Evolutionary conservation across 2,888 invertebrate genomes (phyloP).

Genomic region (Eumacrocentrus americanus): DNA sequence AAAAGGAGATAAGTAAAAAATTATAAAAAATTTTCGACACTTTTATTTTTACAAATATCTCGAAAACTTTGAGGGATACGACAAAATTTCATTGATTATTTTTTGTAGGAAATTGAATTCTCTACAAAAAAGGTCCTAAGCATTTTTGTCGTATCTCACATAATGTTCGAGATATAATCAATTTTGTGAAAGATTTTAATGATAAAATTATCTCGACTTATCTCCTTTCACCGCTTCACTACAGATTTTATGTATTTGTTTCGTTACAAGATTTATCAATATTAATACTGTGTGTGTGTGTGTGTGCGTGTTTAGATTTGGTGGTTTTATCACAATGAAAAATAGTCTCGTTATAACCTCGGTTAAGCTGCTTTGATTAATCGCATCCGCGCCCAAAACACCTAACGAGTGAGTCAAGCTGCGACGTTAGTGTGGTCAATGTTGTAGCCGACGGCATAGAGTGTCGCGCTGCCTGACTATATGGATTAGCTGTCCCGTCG

Average conservation of each 20-base stretch:
- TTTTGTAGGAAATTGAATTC: no score
- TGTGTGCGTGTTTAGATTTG: background rate
- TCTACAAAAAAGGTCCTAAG: no score
- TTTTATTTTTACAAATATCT: no score
- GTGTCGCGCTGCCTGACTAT: constrained; percentile 17
- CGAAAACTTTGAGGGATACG: no score
- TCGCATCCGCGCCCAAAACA: constrained; percentile 13
- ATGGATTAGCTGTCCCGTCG: constrained; percentile 25
- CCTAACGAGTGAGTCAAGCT: background rate
- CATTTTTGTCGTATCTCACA: background rate
- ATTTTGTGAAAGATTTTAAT: no score
- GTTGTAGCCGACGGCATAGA: constrained; percentile 9
- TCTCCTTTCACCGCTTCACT: no score
- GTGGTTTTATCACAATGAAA: background rate
- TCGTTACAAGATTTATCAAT: no score
- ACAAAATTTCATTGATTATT: no score
- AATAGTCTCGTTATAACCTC: background rate
- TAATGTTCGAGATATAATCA: background rate
- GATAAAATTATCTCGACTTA: no score
- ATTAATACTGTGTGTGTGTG: no score
- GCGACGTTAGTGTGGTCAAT: background rate
- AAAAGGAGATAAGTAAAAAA: no score
- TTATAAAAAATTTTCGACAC: background rate
- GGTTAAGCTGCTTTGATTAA: background rate
- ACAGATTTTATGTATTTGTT: no score